A percentile compares a stretch with the other conserved stretches of the same genome.
Conservation (phyloP, 2,797 vertebrate genomes). For the Arremon brunneinucha region DNA sequence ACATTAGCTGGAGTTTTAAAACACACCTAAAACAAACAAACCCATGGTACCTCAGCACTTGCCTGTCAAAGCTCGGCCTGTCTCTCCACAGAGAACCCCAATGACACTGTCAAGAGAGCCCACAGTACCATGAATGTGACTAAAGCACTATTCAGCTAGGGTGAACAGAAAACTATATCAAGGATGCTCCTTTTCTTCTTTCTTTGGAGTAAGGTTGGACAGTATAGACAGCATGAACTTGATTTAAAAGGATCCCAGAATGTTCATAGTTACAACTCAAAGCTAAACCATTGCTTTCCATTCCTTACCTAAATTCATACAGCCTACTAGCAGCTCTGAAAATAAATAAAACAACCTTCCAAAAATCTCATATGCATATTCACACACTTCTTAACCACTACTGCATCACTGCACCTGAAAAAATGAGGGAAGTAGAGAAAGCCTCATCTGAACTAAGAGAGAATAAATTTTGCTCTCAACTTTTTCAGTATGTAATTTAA, state of each 20-base stretch:
- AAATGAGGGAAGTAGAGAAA: neutral
- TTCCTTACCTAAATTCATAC: neutral
- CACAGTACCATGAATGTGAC: neutral
- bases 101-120: neutral
- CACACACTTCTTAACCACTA: neutral
- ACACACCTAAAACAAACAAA: neutral
- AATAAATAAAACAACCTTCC: neutral
- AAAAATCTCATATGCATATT: neutral
- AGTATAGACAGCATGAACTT: neutral
- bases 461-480: neutral
- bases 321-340: neutral
- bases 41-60: neutral
- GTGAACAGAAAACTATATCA: neutral
- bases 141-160: neutral
- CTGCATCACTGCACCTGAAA: neutral
- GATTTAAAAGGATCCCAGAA: neutral
- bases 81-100: neutral
- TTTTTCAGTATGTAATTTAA: neutral
- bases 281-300: neutral
- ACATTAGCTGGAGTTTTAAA: neutral
- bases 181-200: neutral
- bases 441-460: neutral
- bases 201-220: neutral
- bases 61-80: neutral
- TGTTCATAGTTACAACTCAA: neutral